Evolutionary conservation across 1,140 invertebrate species (phyloP).

Genomic region (Nylanderia fulva): DNA sequence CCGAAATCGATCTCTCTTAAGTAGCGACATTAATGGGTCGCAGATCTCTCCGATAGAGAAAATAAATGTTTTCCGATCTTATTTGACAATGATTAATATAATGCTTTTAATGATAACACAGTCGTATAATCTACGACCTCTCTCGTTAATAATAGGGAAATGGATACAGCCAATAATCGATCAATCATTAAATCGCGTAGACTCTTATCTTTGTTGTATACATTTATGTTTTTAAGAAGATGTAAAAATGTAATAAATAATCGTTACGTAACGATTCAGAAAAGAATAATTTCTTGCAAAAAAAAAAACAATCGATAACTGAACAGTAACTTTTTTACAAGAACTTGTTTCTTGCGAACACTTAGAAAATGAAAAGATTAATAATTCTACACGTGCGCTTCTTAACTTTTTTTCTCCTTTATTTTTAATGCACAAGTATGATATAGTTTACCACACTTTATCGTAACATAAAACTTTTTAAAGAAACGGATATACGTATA

Average conservation of each 20-base stretch:
- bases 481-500: neutral
- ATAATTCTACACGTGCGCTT: neutral
- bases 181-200: neutral
- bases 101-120: neutral
- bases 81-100: slow-evolving; percentile 14
- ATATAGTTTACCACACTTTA: neutral
- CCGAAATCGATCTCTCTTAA: neutral
- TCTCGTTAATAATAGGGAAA: neutral
- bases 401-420: neutral
- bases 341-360: neutral
- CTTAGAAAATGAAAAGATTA: neutral
- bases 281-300: neutral
- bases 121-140: neutral
- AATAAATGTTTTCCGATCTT: neutral
- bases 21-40: neutral
- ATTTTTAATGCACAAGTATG: neutral
- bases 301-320: neutral
- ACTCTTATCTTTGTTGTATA: neutral
- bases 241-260: neutral
- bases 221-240: neutral
- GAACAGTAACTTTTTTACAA: neutral
- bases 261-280: neutral
- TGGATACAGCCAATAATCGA: neutral
- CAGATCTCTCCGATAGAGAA: neutral
- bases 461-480: neutral